Evolutionary conservation across 1,140 invertebrate genomes (phyloP), one percentile per base, ranked within the genome.

Genomic region (Philopotamus ludificatus): DNA sequence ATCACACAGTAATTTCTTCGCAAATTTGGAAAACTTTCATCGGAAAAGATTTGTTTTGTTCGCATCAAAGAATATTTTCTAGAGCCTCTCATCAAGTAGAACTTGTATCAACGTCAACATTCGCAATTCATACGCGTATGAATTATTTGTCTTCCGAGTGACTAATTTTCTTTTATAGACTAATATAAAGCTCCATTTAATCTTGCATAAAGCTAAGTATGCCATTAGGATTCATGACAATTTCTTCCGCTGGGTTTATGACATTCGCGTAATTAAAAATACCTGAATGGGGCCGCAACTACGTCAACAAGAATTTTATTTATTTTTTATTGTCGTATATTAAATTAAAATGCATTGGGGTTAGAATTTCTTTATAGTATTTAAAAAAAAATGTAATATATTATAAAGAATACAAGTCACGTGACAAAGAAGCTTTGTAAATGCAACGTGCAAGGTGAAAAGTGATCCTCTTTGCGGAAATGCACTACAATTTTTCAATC

Each of bases 341-440:
- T n/a, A n/a, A n/a, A n/a, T n/a, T n/a, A n/a, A n/a, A n/a, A n/a
- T n/a, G n/a, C n/a, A n/a, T n/a, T n/a, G n/a, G n/a, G n/a, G n/a
- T n/a, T n/a, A n/a, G n/a, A n/a, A n/a, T n/a, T n/a, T n/a, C n/a
- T n/a, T n/a, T n/a, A n/a, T n/a, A n/a, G n/a, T n/a, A n/a, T n/a
- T n/a, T n/a, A n/a, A n/a, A n/a, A n/a, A n/a, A n/a, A n/a, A n/a
- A n/a, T n/a, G n/a, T n/a, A n/a, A n/a, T n/a, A n/a, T n/a, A n/a
- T n/a, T n/a, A n/a, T n/a, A n/a, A n/a, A n/a, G n/a, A n/a, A n/a
- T n/a, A n/a, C n/a, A n/a, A n/a, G n/a, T n/a, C 28, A 34, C 22
- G 51, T 54, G 23, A 54, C 51, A 47, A 47, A 47, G 51, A 54
- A 54, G 51, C 51, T 54, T 2, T 54, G 15, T 16, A 54, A 54